A percentile compares a stretch with the other conserved stretches of the same genome.
Evolutionary conservation across 2,797 vertebrate genomes (phyloP).

Genomic region (Eupleurogrammus muticus): DNA sequence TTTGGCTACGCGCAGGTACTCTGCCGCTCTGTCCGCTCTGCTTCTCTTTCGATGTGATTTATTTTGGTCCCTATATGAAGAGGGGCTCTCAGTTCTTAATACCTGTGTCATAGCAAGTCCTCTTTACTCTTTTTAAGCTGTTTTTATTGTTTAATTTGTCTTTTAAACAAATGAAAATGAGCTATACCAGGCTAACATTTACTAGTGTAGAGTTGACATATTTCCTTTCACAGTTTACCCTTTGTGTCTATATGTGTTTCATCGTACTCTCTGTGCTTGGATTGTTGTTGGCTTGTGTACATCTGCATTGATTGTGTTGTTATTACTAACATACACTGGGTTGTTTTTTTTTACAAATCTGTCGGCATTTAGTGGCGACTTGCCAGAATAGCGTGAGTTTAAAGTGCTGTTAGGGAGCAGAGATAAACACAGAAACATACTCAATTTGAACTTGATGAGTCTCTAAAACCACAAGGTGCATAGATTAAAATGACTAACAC

Average conservation of each 20-base stretch:
- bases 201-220: constrained; percentile 6
- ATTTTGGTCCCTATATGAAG: constrained; percentile 30
- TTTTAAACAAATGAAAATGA: constrained; percentile 26
- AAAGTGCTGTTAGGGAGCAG: neutral
- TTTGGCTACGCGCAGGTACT: constrained; percentile 89
- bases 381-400: neutral
- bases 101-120: constrained; percentile 32
- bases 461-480: neutral
- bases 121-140: constrained; percentile 18
- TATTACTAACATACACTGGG: neutral
- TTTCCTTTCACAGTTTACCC: constrained; percentile 20
- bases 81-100: constrained; percentile 38
- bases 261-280: constrained; percentile 2
- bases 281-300: too few relatives aligned
- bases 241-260: constrained; percentile 20
- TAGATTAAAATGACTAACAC: neutral
- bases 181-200: constrained; percentile 18
- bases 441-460: neutral
- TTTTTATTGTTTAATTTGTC: constrained; percentile 13
- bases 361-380: neutral
- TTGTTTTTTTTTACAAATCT: constrained; percentile 3
- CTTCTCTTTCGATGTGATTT: constrained; percentile 57
- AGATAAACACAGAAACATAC: neutral
- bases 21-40: constrained; percentile 54
- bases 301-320: constrained; percentile 20